phyloP scores from a whole-genome alignment of 2,888 invertebrate genomes.

The Eudasyphora cyanicolor region DNA sequence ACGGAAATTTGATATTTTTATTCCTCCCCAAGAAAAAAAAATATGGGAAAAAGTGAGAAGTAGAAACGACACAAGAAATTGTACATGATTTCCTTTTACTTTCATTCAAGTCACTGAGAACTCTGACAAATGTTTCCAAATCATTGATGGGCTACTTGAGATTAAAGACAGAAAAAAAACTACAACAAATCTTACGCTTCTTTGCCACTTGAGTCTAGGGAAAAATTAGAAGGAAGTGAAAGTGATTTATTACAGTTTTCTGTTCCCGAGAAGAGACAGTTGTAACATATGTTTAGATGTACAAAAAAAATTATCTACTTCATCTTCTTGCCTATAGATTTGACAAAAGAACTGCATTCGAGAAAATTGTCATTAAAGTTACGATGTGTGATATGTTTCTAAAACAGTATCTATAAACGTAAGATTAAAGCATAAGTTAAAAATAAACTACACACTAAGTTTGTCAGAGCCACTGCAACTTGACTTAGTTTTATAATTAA shows the following conservation, averaged over 20 bases:
- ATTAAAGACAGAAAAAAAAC: constrained; percentile 3
- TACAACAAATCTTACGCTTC: not conserved
- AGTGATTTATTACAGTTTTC: constrained; percentile 14
- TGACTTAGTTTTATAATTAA: constrained; percentile 1
- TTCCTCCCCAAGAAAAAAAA: not conserved
- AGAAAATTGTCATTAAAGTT: not conserved
- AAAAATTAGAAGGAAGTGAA: constrained; percentile 1
- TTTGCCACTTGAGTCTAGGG: not conserved
- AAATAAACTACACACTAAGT: not conserved
- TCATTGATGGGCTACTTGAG: constrained; percentile 1
- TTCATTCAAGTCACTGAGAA: constrained; percentile 16
- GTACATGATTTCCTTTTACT: not conserved
- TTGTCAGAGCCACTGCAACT: not conserved
- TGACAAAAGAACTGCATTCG: not conserved
- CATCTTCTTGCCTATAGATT: no score
- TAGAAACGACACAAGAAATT: not conserved
- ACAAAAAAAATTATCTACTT: no score
- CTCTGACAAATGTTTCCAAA: constrained; percentile 33
- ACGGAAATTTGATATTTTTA: constrained; percentile 57
- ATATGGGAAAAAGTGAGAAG: not conserved
- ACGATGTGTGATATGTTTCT: no score
- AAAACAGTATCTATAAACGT: not conserved
- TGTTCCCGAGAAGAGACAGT: not conserved
- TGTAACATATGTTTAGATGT: not conserved
- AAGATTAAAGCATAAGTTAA: constrained; percentile 1